Percentiles rank a stretch among this genome's conserved stretches.
phyloP scores from a whole-genome alignment of 2,113 vertebrate genomes.

The Platysternon megacephalum region DNA sequence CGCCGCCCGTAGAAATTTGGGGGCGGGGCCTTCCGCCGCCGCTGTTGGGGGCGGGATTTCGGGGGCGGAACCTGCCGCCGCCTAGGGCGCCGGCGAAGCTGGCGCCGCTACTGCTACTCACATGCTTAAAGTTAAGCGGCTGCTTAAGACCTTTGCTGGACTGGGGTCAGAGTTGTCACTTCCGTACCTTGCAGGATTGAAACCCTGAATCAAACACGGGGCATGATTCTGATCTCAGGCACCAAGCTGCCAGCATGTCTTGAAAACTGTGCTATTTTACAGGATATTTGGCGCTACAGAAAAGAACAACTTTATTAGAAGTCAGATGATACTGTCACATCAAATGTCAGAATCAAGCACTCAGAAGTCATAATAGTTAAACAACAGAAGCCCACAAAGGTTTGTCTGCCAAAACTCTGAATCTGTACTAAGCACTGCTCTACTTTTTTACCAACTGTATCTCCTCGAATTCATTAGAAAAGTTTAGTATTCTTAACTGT shows the following conservation, averaged over 20 bases:
- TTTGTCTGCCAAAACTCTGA: constrained; percentile 8
- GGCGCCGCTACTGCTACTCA: too few species aligned
- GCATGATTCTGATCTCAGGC: background rate
- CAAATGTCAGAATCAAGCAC: constrained; percentile 2
- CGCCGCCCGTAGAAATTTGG: too few species aligned
- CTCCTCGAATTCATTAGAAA: constrained; percentile 42
- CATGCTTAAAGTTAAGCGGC: background rate
- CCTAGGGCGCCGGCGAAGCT: too few species aligned
- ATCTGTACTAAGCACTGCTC: constrained; percentile 1
- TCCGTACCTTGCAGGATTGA: background rate
- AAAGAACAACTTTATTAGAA: background rate
- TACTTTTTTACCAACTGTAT: constrained; percentile 35
- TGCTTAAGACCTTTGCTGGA: constrained; percentile 14
- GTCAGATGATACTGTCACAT: background rate
- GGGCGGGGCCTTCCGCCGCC: too few species aligned
- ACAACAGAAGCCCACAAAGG: background rate
- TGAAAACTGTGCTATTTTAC: background rate
- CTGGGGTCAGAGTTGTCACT: background rate
- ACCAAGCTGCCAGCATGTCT: background rate
- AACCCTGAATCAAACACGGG: background rate
- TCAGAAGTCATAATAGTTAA: background rate
- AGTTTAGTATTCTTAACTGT: constrained; percentile 22
- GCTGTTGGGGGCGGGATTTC: too few species aligned
- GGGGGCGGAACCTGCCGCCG: too few species aligned
- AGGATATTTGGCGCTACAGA: background rate